Conservation (phyloP, 1,140 invertebrate species). For the Aleiodes sp. region DNA sequence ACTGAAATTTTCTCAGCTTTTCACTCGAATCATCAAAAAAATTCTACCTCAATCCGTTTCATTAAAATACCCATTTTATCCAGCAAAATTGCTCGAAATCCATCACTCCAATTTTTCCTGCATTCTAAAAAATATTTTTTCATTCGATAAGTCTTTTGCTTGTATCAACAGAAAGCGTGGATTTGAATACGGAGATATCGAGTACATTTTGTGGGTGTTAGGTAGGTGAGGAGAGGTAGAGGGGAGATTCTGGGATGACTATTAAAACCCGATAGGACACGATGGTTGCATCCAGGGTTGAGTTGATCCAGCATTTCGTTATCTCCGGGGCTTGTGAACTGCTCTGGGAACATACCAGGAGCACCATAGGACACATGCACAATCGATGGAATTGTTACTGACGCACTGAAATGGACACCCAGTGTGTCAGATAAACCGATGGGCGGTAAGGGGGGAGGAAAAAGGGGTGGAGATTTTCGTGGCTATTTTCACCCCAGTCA, state of each 20-base stretch:
- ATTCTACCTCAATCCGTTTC: no score
- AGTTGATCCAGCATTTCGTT: constrained; percentile 32
- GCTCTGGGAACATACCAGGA: constrained; percentile 2
- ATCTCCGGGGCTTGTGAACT: constrained; percentile 16
- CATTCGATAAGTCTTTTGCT: not conserved
- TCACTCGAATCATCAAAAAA: no score
- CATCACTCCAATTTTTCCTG: not conserved
- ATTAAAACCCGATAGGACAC: constrained; percentile 26
- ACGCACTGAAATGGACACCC: constrained; percentile 16
- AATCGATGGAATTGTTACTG: constrained; percentile 32
- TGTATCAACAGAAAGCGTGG: not conserved
- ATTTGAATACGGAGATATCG: not conserved
- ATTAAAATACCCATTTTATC: no score
- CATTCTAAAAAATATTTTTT: not conserved
- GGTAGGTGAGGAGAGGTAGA: not conserved
- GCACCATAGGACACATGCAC: constrained; percentile 18
- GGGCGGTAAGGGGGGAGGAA: not conserved
- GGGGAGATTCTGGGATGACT: constrained; percentile 1
- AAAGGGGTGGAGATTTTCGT: not conserved
- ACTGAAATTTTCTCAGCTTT: no score
- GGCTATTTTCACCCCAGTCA: constrained; percentile 8
- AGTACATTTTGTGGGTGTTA: constrained; percentile 17
- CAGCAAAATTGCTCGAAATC: no score
- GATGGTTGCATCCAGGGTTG: constrained; percentile 22
- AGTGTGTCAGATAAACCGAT: constrained; percentile 26